phyloP scores from a whole-genome alignment of 2,888 invertebrate genomes.

The Fragum whitleyi region DNA sequence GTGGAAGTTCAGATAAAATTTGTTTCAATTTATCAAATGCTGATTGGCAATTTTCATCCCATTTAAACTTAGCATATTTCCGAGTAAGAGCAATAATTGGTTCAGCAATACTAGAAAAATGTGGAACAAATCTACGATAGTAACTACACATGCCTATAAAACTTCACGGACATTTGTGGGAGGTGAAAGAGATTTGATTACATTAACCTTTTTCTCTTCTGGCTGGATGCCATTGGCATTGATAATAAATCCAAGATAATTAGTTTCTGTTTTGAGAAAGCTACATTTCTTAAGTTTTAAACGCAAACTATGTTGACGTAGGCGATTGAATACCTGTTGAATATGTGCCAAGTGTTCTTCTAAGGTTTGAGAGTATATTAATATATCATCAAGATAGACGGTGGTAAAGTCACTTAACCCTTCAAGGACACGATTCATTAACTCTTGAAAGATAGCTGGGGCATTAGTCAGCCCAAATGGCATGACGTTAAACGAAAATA shows the following conservation, averaged over 20 bases:
- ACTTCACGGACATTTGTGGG: constrained; percentile 18
- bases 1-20: constrained; percentile 8
- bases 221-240: constrained; percentile 39
- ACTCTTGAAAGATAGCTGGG: constrained; percentile 35
- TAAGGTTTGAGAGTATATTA: constrained; percentile 41
- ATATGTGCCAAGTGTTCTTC: constrained; percentile 54
- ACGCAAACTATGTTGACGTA: constrained; percentile 36
- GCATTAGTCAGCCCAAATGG: constrained; percentile 42
- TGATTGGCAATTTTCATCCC: constrained; percentile 8
- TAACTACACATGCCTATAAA: neutral
- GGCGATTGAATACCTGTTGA: constrained; percentile 39
- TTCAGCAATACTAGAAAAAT: too few species aligned
- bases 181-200: constrained; percentile 35
- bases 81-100: constrained; percentile 9
- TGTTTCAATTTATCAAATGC: constrained; percentile 30
- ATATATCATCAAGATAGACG: constrained; percentile 60
- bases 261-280: constrained; percentile 7
- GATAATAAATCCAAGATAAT: constrained; percentile 41
- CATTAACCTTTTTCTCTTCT: constrained; percentile 35
- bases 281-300: constrained; percentile 49
- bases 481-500: constrained; percentile 45
- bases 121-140: too few species aligned
- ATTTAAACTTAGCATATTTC: constrained; percentile 35
- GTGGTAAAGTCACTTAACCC: constrained; percentile 45
- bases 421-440: constrained; percentile 48